Evolutionary conservation across 2,113 vertebrate species (phyloP), one percentile per base, ranked within the genome.

Genomic region (Mobula birostris): DNA sequence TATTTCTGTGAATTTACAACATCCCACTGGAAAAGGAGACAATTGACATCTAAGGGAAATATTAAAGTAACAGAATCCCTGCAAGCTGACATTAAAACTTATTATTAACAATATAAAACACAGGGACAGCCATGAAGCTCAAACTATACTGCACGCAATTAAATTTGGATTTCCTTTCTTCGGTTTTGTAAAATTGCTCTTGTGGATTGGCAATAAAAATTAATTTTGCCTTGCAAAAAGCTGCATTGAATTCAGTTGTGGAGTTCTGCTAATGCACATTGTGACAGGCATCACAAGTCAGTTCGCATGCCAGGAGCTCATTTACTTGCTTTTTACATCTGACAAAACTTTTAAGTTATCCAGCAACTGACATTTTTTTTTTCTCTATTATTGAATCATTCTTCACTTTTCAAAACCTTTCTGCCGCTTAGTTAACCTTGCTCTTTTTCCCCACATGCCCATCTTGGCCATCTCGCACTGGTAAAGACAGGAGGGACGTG

Each of bases 191-290:
- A 93, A 93, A 93, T 14, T 93, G 68, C 12, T 93, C 36, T 40
- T 15, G 24, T 56, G 1, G 70, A 48, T 21, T 27, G 40, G 72
- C 21, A 24, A 48, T 56, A 29, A 11, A 93, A 93, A 93, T 93
- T 93, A 76, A 93, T 48, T 74, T 74, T 56, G 70, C 74, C 91
- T 93, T 93, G 68, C 91, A 74, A 56, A 93, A 24, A 93, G 27
- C 36, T 21, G 4, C 32, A 74, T 93, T 74, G 91, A 93, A 74
- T 93, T 93, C 24, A 14, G 27, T 29, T 56, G 68, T 93, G 11
- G 58, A 72, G 2, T 93, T 36, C 36, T 40, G 36, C 68, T 68
- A 36, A 36, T 70, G 58, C 7, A 74, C 68, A 48, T 48, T 36
- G 36, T 93, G 90, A 74, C 90, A 72, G 7, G 66, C 90, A 24